phyloP scores from a whole-genome alignment of 2,797 vertebrate species.

The Oceanodroma leucorhoa region DNA sequence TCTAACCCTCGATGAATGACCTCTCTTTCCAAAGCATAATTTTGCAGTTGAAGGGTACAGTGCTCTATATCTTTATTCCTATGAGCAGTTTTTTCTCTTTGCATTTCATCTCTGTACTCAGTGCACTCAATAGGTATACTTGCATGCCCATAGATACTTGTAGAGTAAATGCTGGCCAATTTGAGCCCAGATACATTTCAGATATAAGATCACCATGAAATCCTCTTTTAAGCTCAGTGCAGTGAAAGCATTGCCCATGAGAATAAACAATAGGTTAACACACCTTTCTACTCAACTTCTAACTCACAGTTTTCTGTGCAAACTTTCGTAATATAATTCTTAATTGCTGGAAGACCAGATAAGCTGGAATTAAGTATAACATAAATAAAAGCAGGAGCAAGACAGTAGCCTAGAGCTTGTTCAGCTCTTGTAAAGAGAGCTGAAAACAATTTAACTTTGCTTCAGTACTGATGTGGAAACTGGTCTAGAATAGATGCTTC shows the following conservation, averaged over 20 bases:
- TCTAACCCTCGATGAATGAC: background rate
- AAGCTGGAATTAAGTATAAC: background rate
- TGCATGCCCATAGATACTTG: background rate
- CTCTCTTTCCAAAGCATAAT: background rate
- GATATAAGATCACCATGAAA: background rate
- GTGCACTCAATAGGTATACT: background rate
- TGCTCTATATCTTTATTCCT: background rate
- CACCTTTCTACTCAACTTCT: background rate
- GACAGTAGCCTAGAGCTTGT: background rate
- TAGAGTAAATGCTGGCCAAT: background rate
- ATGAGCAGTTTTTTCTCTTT: background rate
- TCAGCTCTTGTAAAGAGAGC: background rate
- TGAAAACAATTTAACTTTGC: background rate
- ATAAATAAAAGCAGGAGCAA: background rate
- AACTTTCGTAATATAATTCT: background rate
- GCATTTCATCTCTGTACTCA: background rate
- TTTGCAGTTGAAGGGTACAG: background rate
- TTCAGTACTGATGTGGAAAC: background rate
- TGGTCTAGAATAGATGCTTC: background rate
- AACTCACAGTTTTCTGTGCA: background rate
- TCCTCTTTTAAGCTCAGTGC: background rate
- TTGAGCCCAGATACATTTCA: background rate
- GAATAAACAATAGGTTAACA: background rate
- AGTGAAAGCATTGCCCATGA: background rate
- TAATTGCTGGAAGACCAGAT: background rate